Base-by-base conservation (phyloP, 1,140 invertebrate species). In the Nephila pilipes region DNA sequence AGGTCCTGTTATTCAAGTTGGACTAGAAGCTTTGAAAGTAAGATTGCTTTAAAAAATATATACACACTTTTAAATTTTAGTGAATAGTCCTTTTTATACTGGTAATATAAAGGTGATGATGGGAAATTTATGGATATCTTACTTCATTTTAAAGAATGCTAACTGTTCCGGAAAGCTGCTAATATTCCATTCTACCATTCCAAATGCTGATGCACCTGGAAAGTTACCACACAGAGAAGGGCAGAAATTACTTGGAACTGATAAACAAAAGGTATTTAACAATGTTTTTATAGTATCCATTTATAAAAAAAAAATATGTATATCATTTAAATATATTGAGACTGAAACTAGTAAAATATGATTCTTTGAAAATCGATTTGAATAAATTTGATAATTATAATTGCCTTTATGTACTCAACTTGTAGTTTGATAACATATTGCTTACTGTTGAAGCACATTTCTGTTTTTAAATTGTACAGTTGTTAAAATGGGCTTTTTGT, bases 141-240 rank as follows among this genome's bases (percentile, higher is more conserved):
- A 20, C 20, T 85, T 54, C 87, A 32, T 92, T 89, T n/a, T 95
- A 20, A 94, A 97, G 96, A 98, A 98, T 0, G 98, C 98, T 0
- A 98, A 98, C 94, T 97, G 98, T 94, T 95, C 97, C 38, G 99
- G 99, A 10, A 99, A 99, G 96, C 96, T 99, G 79, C 96, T 99
- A 92, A 97, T 99, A 58, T 99, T 99, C 96, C 98, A 99, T 96
- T 99, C 99, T 0, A 97, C 98, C 12, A 96, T 99, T 83, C 99
- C 99, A 1, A 98, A 97, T 65, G 97, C 97, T 54, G 98, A 99
- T 94, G 99, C 98, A 6, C 99, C 99, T 1, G 99, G 99, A 25
- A 99, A 99, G 96, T 96, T 99, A 32, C 98, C 98, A 95, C 99
- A 99, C 96, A 96, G 99, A 69, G 99, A 99, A 95, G 99, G 99